Base-by-base conservation (phyloP, 2,797 vertebrate genomes). In the Bryconaethiops microstoma region DNA sequence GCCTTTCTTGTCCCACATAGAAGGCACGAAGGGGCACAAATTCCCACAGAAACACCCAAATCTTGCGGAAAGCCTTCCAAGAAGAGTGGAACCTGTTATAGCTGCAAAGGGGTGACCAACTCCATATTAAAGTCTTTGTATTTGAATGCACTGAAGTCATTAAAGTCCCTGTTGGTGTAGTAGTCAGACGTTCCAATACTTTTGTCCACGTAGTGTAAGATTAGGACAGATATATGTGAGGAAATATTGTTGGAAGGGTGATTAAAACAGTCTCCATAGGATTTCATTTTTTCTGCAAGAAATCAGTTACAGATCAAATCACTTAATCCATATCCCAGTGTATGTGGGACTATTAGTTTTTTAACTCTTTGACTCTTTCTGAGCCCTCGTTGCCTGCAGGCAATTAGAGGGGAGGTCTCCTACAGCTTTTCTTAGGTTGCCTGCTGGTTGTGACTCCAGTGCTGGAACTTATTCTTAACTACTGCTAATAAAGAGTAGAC, bases 261-360 rank as follows among this genome's bases (percentile, higher is more conserved):
- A 74, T 68, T 54, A 68, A 74, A 74, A 74, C 48, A 74, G 40
- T 45, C 72, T 74, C 39, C 21, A 1, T 52, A 60, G 72, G 79
- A 68, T 75, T 75, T 60, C 12, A 42, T 60, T 60, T 79, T n/a
- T 78, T 68, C 42, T 14, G 59, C 69, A 79, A 50, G 39, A 54
- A 67, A 67, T 74, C 39, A 39, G 40, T 42, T 79, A 12, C 35
- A 9, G 9, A 45, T 45, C 48, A 57, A 14, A 74, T 68, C 71
- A 74, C 39, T 13, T 45, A 6, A 21, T 6, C 74, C 69, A n/a
- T 62, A 68, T 67, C 55, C 73, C n/a, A 70, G 76, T 72, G 45
- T 62, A 62, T 52, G 16, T 63, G 17, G 7, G 16, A 21, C 50
- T 69, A 7, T 45, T 48, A 23, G 13, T 35, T 55, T 13, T 70